Evolutionary conservation across 92 coral and sea anemone species (phyloP).

Genomic region (Bergia puertoricense): DNA sequence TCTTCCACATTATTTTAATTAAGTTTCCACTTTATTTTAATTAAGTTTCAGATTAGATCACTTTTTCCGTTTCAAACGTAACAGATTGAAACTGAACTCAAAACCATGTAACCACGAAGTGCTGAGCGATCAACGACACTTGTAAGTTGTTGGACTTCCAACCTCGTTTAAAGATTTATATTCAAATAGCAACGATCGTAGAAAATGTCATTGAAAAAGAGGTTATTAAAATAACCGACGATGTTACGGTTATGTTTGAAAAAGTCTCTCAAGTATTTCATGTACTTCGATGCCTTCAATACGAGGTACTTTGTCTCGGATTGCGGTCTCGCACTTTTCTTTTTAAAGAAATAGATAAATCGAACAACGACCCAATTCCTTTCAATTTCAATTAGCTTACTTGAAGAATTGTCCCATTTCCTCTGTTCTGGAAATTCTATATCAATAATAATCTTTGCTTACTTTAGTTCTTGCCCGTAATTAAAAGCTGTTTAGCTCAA

Average conservation of each 20-base stretch:
- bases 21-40: slow-evolving; percentile 24
- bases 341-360: slow-evolving; percentile 9
- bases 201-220: background rate
- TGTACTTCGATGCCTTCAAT: background rate
- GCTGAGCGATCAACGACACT: slow-evolving; percentile 18
- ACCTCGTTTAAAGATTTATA: background rate
- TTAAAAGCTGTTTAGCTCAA: slow-evolving; percentile 47
- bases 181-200: background rate
- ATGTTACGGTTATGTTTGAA: background rate
- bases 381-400: slow-evolving; percentile 42
- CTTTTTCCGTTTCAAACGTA: slow-evolving; percentile 23
- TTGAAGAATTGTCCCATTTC: slow-evolving; percentile 42
- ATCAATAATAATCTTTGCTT: slow-evolving; percentile 40
- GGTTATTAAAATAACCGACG: background rate
- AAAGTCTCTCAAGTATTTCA: background rate
- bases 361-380: slow-evolving; percentile 25
- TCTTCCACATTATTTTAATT: slow-evolving; percentile 10
- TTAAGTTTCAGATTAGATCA: slow-evolving; percentile 40
- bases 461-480: slow-evolving; percentile 48
- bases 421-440: slow-evolving; percentile 41
- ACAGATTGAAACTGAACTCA: slow-evolving; percentile 12
- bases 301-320: background rate
- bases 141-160: background rate
- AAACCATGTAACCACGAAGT: background rate
- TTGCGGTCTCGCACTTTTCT: background rate